phyloP scores from a whole-genome alignment of 2,113 vertebrate genomes.

The Ictidomys tridecemlineatus region DNA sequence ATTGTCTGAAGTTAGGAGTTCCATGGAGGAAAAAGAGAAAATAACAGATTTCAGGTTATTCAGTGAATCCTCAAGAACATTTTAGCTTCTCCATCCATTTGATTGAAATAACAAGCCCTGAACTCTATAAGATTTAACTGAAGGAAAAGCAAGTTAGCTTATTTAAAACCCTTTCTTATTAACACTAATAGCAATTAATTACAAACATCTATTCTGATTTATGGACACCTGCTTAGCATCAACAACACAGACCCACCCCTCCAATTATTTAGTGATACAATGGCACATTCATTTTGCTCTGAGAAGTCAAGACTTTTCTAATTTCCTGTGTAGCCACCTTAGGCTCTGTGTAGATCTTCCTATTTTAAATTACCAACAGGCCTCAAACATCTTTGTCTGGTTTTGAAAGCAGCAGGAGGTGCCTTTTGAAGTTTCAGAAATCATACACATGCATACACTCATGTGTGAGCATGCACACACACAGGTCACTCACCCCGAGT shows the following conservation, averaged over 20 bases:
- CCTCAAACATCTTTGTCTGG: conserved; percentile 87
- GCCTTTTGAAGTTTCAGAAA: conserved; percentile 88
- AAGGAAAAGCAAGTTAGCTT: conserved; percentile 52
- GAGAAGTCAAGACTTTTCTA: conserved; percentile 85
- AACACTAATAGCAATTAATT: conserved; percentile 82
- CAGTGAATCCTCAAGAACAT: not conserved
- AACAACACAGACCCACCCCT: conserved; percentile 84
- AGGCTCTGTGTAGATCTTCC: conserved; percentile 84
- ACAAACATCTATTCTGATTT: conserved; percentile 84
- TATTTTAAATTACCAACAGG: conserved; percentile 89
- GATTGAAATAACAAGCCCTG: conserved; percentile 35
- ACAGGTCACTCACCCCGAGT: conserved; percentile 9
- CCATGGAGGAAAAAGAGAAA: not conserved
- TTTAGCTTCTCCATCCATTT: not conserved
- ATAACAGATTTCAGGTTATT: not conserved
- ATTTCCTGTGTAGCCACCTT: conserved; percentile 88
- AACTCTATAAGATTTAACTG: conserved; percentile 45
- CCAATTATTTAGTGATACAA: conserved; percentile 84
- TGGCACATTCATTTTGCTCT: conserved; percentile 86
- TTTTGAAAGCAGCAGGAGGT: conserved; percentile 88
- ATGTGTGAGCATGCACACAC: accelerated
- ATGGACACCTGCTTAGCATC: conserved; percentile 87
- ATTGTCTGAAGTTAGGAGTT: conserved; percentile 6
- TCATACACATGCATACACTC: conserved; percentile 9
- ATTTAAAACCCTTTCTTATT: conserved; percentile 80